Percentiles rank a stretch among this genome's conserved stretches.
phyloP scores from a whole-genome alignment of 2,113 vertebrate genomes.

The Chionis minor region DNA sequence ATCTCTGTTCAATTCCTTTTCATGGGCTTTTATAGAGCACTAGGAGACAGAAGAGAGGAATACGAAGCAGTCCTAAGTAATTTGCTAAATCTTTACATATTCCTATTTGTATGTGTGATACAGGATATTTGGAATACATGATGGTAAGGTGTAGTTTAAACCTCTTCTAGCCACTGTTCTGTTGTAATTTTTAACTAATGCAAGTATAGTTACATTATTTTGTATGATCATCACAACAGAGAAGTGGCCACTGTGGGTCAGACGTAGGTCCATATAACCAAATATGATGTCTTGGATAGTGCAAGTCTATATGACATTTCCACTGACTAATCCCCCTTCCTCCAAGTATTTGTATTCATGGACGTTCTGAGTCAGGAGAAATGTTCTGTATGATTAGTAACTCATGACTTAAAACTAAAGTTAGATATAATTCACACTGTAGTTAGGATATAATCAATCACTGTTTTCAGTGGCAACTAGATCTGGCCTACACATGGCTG shows the following conservation, averaged over 20 bases:
- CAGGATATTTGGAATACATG: not conserved
- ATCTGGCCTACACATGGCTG: not conserved
- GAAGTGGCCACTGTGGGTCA: not conserved
- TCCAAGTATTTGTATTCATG: not conserved
- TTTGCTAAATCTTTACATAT: not conserved
- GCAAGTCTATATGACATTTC: not conserved
- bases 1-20: not conserved
- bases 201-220: not conserved
- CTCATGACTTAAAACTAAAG: not conserved
- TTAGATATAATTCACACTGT: not conserved
- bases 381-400: not conserved
- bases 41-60: not conserved
- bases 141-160: not conserved
- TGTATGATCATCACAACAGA: not conserved
- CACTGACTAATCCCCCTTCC: not conserved
- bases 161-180: not conserved
- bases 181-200: not conserved
- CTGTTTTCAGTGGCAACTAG: not conserved
- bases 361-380: not conserved
- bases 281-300: not conserved
- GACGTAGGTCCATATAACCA: not conserved
- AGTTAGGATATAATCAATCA: not conserved
- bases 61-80: not conserved
- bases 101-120: not conserved
- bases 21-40: not conserved